A percentile compares a stretch with the other conserved stretches of the same genome.
Evolutionary conservation across 2,888 invertebrate species (phyloP).

Genomic region (Dione vanillae): DNA sequence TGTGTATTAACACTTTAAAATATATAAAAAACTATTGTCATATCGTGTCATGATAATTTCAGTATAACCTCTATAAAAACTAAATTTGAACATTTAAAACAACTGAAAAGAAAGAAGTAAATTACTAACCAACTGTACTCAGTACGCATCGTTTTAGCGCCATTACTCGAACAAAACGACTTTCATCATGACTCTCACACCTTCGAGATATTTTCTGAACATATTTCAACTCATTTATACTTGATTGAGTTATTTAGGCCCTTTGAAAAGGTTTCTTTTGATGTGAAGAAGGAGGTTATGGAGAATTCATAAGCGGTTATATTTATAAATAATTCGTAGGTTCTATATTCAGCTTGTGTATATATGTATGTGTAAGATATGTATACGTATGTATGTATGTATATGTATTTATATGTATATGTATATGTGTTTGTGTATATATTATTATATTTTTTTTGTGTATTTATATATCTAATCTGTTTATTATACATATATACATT

Average conservation of each 20-base stretch:
- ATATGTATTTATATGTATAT: no score
- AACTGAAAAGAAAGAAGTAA: neutral
- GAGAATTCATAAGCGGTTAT: conserved; percentile 22
- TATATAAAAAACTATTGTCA: no score
- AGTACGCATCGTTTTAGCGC: conserved; percentile 58
- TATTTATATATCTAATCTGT: neutral
- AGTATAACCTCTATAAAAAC: neutral
- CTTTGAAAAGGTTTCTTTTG: conserved; percentile 46
- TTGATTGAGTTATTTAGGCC: conserved; percentile 48
- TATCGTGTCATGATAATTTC: no score
- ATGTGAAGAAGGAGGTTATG: conserved; percentile 36
- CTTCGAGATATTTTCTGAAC: conserved; percentile 57
- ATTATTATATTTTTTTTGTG: no score
- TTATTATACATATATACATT: no score
- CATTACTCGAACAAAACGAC: conserved; percentile 61
- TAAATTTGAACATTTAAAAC: neutral
- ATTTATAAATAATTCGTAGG: neutral
- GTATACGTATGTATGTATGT: no score
- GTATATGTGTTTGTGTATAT: no score
- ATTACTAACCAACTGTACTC: neutral
- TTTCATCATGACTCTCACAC: conserved; percentile 71
- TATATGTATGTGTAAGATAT: no score
- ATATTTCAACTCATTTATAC: conserved; percentile 50
- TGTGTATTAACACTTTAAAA: no score
- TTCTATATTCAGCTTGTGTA: no score